phyloP scores from a whole-genome alignment of 2,888 invertebrate species.

The Drosophila greeni region DNA sequence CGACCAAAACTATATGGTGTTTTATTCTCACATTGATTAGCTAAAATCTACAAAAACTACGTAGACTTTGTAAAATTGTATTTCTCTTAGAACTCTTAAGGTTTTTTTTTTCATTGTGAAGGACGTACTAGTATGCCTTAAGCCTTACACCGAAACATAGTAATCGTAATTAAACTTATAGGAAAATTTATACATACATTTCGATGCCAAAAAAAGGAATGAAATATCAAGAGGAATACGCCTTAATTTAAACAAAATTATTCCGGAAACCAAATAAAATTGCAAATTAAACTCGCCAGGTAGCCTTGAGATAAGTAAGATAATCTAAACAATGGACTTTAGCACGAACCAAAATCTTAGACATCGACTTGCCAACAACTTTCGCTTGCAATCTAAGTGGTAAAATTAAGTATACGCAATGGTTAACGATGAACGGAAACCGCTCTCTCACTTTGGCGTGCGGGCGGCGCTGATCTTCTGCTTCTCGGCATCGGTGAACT shows the following conservation, averaged over 20 bases:
- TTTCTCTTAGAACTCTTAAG: constrained; percentile 27
- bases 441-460: constrained; percentile 75
- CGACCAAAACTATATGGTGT: constrained; percentile 47
- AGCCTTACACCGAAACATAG: constrained; percentile 35
- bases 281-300: constrained; percentile 66
- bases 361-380: constrained; percentile 59
- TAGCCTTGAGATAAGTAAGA: constrained; percentile 21
- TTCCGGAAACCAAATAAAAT: constrained; percentile 72
- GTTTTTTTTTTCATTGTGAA: constrained; percentile 21
- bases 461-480: constrained; percentile 87
- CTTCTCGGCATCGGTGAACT: constrained; percentile 90
- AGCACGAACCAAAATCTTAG: constrained; percentile 58
- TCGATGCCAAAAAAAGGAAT: constrained; percentile 16
- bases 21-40: constrained; percentile 43
- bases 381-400: constrained; percentile 19
- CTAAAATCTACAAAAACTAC: constrained; percentile 53
- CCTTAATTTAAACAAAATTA: constrained; percentile 69
- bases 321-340: constrained; percentile 58
- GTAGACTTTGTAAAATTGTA: constrained; percentile 50
- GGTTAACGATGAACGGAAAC: constrained; percentile 20
- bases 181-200: constrained; percentile 52
- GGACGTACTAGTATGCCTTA: constrained; percentile 62
- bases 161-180: constrained; percentile 44
- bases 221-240: constrained; percentile 16
- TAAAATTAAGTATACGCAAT: constrained; percentile 36